These are phyloP conservation scores for Ochropleura plecta DNA, from an alignment of 2,888 invertebrate genomes.

Conservation along the genomic window DNA sequence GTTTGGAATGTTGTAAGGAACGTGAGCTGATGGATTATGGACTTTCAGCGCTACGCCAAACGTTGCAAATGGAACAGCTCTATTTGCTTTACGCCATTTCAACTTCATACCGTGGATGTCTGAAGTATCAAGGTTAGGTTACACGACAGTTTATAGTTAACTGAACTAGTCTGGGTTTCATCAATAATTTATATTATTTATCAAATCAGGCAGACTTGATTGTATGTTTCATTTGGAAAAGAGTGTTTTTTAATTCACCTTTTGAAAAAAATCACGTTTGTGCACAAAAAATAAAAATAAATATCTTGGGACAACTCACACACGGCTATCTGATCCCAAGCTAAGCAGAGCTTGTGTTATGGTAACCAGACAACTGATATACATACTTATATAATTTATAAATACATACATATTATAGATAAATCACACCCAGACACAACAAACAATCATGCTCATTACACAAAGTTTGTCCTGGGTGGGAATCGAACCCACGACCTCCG, in stretches of 20 bases:
- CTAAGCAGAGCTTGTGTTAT: too few species aligned
- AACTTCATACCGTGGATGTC: neutral
- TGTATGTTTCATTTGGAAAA: conserved; percentile 5
- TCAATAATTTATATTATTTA: neutral
- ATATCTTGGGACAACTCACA: too few species aligned
- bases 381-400: too few species aligned
- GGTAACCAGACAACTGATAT: too few species aligned
- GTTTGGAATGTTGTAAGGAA: neutral
- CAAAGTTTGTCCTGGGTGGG: too few species aligned
- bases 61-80: neutral
- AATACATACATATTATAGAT: too few species aligned
- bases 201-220: neutral
- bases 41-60: neutral
- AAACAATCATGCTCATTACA: too few species aligned
- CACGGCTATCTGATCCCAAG: too few species aligned
- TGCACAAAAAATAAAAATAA: too few species aligned
- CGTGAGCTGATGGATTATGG: neutral
- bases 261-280: neutral
- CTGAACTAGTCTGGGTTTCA: neutral
- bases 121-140: neutral
- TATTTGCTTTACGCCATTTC: neutral
- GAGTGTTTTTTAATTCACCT: neutral
- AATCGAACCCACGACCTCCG: too few species aligned
- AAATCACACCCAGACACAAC: too few species aligned
- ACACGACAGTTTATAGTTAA: neutral